Evolutionary conservation across 2,113 vertebrate species (phyloP).

Genomic region (Phyllostomus discolor): DNA sequence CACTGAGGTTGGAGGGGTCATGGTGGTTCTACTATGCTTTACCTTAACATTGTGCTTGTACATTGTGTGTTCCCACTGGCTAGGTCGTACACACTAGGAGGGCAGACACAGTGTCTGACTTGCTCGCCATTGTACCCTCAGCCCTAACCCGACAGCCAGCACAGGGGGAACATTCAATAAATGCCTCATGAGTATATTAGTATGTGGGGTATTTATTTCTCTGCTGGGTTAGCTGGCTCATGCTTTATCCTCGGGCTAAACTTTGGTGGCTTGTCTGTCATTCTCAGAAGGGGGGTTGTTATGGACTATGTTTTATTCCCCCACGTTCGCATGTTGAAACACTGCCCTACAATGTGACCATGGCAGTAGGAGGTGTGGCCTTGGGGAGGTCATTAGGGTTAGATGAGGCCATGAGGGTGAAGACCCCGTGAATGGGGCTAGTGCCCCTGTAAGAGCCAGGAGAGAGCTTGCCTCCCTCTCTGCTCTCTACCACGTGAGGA

Average conservation of each 20-base stretch:
- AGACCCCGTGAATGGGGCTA: neutral
- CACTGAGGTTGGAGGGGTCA: accelerated
- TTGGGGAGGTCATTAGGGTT: neutral
- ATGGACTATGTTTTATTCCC: neutral
- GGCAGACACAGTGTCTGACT: neutral
- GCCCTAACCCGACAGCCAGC: neutral
- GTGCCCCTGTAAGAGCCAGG: accelerated
- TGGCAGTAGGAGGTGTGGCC: neutral
- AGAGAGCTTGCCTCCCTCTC: neutral
- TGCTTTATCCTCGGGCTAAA: neutral
- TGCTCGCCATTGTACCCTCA: accelerated
- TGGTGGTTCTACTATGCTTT: accelerated
- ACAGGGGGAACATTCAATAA: accelerated
- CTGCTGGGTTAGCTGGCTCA: neutral
- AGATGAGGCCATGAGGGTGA: neutral
- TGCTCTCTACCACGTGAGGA: neutral
- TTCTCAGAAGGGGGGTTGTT: neutral
- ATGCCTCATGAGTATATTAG: too few relatives aligned
- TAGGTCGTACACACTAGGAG: neutral
- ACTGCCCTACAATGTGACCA: too few relatives aligned
- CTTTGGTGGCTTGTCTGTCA: neutral
- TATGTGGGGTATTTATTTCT: neutral
- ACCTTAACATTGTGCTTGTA: too few relatives aligned
- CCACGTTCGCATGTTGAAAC: neutral
- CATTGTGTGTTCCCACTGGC: too few relatives aligned